A percentile compares a stretch with the other conserved stretches of the same genome.
Conservation (phyloP, 2,888 invertebrate genomes). For the Drosophila hamatofila region DNA sequence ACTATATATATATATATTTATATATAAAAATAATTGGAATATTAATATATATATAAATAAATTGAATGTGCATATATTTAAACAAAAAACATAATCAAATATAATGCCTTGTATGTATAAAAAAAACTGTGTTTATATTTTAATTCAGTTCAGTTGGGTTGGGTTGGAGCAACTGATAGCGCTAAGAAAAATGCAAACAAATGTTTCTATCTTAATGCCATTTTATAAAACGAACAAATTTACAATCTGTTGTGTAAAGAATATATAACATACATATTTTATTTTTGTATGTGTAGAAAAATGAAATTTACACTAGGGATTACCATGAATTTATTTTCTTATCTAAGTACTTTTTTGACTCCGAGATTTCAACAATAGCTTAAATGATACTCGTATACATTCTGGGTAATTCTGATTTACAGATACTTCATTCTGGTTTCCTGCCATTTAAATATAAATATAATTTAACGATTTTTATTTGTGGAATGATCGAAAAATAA, state of each 20-base stretch:
- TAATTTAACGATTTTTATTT: background rate
- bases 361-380: background rate
- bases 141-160: background rate
- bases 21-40: constrained; percentile 23
- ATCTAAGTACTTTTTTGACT: background rate
- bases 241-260: background rate
- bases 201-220: background rate
- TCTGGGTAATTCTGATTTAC: background rate
- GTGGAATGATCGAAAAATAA: background rate
- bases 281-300: background rate
- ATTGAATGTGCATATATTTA: constrained; percentile 36
- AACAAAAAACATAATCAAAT: constrained; percentile 33
- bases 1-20: constrained; percentile 22
- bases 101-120: constrained; percentile 33
- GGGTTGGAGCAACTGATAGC: background rate
- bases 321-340: background rate
- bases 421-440: background rate
- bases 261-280: background rate
- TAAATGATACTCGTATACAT: background rate
- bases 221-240: background rate
- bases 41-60: constrained; percentile 34
- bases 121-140: constrained; percentile 2
- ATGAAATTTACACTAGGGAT: background rate
- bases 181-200: constrained; percentile 3
- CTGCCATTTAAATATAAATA: background rate